Conservation (phyloP, 2,888 invertebrate genomes). For the Calameuta pallipes region DNA sequence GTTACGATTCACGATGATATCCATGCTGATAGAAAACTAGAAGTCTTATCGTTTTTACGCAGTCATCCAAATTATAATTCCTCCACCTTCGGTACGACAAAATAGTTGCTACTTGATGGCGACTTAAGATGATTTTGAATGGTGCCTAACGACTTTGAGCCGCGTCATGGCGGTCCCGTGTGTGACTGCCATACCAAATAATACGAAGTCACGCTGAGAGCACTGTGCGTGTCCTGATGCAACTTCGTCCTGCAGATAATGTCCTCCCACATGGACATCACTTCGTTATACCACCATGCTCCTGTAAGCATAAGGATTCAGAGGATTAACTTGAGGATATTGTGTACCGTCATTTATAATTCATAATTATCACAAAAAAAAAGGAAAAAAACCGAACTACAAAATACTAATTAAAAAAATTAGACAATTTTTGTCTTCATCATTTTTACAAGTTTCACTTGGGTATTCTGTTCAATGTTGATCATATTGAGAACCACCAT, state of each 20-base stretch:
- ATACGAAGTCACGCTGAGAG: constrained; percentile 62
- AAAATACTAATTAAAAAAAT: constrained; percentile 12
- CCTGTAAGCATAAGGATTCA: constrained; percentile 45
- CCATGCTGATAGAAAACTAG: background rate
- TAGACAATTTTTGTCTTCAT: background rate
- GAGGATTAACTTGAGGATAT: background rate
- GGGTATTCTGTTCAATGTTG: background rate
- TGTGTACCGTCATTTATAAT: background rate
- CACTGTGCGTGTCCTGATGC: constrained; percentile 38
- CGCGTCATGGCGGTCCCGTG: constrained; percentile 57
- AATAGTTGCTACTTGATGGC: constrained; percentile 63
- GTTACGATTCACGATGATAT: background rate
- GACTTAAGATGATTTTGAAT: constrained; percentile 64
- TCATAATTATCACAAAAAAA: background rate
- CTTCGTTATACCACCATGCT: constrained; percentile 54
- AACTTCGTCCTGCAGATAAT: constrained; percentile 53
- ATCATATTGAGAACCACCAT: background rate
- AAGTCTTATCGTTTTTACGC: constrained; percentile 14
- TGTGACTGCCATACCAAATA: constrained; percentile 55
- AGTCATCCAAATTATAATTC: constrained; percentile 33
- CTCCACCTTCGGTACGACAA: constrained; percentile 40
- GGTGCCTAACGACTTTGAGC: constrained; percentile 62
- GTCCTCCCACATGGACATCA: constrained; percentile 62
- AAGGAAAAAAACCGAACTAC: too few species aligned
- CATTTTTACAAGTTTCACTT: background rate